Evolutionary conservation across 2,888 invertebrate species (phyloP).

Genomic region (Pheosia tremula): DNA sequence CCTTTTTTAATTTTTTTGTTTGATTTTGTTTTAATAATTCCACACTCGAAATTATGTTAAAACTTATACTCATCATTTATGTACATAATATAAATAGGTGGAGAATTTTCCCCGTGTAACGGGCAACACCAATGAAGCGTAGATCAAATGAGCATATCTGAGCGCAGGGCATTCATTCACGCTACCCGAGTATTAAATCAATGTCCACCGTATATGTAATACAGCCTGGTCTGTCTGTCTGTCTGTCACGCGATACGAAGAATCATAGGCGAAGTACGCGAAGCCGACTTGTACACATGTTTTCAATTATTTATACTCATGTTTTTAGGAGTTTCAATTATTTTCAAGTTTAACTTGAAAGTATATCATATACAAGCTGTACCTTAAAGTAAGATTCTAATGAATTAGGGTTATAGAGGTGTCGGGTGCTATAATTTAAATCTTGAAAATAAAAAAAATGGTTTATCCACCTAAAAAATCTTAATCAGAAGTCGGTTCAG

Average conservation of each 20-base stretch:
- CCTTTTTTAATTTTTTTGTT: neutral
- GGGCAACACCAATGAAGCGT: conserved; percentile 44
- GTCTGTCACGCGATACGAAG: conserved; percentile 60
- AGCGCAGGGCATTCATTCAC: conserved; percentile 57
- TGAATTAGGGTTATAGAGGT: too few relatives aligned
- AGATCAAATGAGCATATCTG: conserved; percentile 57
- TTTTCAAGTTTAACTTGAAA: too few relatives aligned
- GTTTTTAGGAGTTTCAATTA: too few relatives aligned
- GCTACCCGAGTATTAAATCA: conserved; percentile 66
- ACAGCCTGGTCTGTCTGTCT: conserved; percentile 49
- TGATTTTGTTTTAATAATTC: neutral
- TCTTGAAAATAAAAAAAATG: too few relatives aligned
- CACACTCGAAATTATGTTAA: conserved; percentile 18
- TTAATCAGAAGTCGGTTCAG: too few relatives aligned
- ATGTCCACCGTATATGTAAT: conserved; percentile 69
- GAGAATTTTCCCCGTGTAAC: conserved; percentile 31
- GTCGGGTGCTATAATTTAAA: too few relatives aligned
- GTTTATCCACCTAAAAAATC: too few relatives aligned
- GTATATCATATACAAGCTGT: too few relatives aligned
- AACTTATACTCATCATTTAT: conserved; percentile 23
- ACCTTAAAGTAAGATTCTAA: too few relatives aligned
- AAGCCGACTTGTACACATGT: conserved; percentile 34
- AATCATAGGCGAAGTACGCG: conserved; percentile 41
- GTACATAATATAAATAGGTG: conserved; percentile 15
- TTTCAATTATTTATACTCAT: conserved; percentile 9